A percentile compares a stretch with the other conserved stretches of the same genome.
phyloP scores from a whole-genome alignment of 2,113 vertebrate species.

The Larimichthys polyactis region DNA sequence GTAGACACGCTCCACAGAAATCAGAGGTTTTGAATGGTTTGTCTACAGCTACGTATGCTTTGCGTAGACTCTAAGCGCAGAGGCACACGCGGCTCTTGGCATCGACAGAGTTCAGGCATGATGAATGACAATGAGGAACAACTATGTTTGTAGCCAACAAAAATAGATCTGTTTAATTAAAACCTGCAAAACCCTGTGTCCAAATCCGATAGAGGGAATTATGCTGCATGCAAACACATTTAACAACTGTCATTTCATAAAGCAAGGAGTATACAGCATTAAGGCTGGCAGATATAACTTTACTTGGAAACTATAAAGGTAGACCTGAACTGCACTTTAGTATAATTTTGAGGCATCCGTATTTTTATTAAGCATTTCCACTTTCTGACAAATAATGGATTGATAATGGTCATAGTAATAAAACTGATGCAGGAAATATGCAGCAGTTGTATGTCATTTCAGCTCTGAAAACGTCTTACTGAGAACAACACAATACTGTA shows the following conservation, averaged over 20 bases:
- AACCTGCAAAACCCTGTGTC: not conserved
- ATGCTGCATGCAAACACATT: not conserved
- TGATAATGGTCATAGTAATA: not conserved
- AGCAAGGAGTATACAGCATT: not conserved
- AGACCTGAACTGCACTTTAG: too few relatives aligned
- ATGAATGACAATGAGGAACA: constrained; percentile 14
- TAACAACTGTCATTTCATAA: not conserved
- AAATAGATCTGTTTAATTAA: not conserved
- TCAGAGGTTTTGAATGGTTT: constrained; percentile 42
- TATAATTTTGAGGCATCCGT: not conserved
- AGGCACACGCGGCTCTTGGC: constrained; percentile 18
- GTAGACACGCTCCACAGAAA: constrained; percentile 45
- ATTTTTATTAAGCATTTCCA: not conserved
- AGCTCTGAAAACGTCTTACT: not conserved
- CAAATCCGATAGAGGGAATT: not conserved
- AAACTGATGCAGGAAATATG: not conserved
- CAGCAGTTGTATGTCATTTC: not conserved
- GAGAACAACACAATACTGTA: constrained; percentile 9
- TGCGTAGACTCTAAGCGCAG: constrained; percentile 15
- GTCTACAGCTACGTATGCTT: constrained; percentile 29
- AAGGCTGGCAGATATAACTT: not conserved
- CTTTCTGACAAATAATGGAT: not conserved
- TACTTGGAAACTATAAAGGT: not conserved
- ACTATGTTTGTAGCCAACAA: not conserved
- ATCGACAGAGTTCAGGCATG: constrained; percentile 21